Percentiles rank a stretch among this genome's conserved stretches.
phyloP scores from a whole-genome alignment of 2,113 vertebrate species.

The Periophthalmus modestus region DNA sequence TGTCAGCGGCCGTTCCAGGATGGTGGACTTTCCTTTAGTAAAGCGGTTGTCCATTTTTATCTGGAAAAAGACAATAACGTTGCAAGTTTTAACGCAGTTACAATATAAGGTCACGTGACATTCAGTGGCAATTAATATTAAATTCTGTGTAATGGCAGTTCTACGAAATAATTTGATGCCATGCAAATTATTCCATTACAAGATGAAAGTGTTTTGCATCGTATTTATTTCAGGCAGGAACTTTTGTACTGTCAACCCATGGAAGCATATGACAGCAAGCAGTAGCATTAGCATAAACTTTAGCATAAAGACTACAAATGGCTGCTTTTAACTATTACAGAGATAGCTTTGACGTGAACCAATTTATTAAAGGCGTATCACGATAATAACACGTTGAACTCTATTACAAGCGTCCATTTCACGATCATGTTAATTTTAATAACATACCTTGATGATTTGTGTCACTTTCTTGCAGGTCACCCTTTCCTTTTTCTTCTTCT shows the following conservation, averaged over 20 bases:
- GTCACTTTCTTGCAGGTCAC: background rate
- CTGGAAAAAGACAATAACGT: background rate
- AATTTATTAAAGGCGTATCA: background rate
- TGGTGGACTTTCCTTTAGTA: constrained; percentile 87
- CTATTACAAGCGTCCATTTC: background rate
- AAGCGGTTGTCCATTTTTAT: constrained; percentile 88
- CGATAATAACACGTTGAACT: background rate
- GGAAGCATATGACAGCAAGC: background rate
- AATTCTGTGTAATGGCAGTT: too few species aligned
- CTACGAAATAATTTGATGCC: constrained; percentile 8
- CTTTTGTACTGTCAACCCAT: background rate
- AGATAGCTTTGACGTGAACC: constrained; percentile 22
- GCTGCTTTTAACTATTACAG: background rate
- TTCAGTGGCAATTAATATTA: too few species aligned
- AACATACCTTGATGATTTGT: background rate
- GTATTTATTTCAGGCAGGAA: background rate
- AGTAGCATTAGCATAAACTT: constrained; percentile 62
- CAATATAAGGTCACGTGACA: too few species aligned
- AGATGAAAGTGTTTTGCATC: background rate
- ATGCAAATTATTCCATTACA: too few species aligned
- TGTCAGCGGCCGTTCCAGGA: constrained; percentile 86
- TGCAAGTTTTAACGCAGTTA: background rate
- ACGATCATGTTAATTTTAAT: background rate
- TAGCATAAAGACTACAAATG: constrained; percentile 29
- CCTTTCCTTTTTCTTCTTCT: constrained; percentile 71